These are phyloP conservation scores for Sinhomidia bicolor DNA, from an alignment of 2,888 invertebrate species.

Conservation along the genomic window DNA sequence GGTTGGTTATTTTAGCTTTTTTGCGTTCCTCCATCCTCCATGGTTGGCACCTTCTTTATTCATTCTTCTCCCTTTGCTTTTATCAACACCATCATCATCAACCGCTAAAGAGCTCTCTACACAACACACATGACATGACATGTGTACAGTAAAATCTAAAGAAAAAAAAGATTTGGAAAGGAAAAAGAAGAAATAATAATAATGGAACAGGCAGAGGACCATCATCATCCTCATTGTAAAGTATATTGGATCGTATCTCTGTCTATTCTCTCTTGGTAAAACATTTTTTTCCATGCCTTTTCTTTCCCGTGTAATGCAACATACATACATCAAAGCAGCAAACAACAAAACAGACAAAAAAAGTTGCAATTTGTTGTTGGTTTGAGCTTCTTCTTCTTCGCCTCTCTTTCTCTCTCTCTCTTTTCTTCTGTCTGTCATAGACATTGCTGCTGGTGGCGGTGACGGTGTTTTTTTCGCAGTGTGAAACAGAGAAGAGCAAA, in stretches of 20 bases:
- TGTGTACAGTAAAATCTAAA: conserved; percentile 41
- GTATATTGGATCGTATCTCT: neutral
- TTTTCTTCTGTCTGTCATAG: neutral
- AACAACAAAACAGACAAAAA: conserved; percentile 11
- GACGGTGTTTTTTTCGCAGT: conserved; percentile 1
- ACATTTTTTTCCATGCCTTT: no score
- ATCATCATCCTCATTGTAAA: neutral
- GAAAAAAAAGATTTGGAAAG: conserved; percentile 27
- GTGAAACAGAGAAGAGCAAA: neutral
- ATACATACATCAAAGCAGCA: no score
- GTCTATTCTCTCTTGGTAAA: neutral
- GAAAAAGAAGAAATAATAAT: conserved; percentile 1
- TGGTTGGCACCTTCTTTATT: neutral
- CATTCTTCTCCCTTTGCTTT: neutral
- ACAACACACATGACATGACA: conserved; percentile 61
- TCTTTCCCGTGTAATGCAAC: no score
- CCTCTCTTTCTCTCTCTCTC: neutral
- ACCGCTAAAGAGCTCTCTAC: conserved; percentile 15
- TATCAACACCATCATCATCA: neutral
- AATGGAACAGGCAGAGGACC: neutral
- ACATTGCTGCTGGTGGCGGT: neutral
- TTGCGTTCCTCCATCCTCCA: neutral
- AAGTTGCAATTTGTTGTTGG: neutral
- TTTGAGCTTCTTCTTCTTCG: neutral
- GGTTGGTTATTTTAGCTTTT: neutral